These are phyloP conservation scores for Neopipo cinnamomea DNA, from an alignment of 2,113 vertebrate genomes.

Conservation along the genomic window DNA sequence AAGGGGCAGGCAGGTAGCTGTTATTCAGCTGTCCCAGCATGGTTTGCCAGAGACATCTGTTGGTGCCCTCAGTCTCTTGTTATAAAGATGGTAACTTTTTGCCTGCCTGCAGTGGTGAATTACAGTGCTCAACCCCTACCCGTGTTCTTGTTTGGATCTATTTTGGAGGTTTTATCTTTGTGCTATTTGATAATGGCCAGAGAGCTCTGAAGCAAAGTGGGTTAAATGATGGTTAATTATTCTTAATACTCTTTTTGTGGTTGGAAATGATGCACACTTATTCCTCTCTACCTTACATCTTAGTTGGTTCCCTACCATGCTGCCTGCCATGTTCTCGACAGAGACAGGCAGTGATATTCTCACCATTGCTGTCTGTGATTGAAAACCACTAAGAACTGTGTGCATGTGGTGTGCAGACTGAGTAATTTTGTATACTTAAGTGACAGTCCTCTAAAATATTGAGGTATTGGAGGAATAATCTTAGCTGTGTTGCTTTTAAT, in stretches of 20 bases:
- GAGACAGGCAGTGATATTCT: background rate
- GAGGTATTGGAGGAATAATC: background rate
- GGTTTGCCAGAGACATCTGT: conserved; percentile 23
- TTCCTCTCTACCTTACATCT: background rate
- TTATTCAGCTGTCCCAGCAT: conserved; percentile 21
- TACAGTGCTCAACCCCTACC: background rate
- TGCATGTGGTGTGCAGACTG: background rate
- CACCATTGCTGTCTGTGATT: background rate
- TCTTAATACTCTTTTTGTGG: background rate
- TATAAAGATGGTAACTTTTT: conserved; percentile 39
- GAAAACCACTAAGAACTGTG: background rate
- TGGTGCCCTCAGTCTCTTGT: background rate
- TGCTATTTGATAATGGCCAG: background rate
- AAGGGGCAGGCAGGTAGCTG: background rate
- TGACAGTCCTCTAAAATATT: background rate
- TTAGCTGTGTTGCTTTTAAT: background rate
- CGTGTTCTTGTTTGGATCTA: conserved; percentile 2
- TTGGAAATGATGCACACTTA: background rate
- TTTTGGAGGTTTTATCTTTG: background rate
- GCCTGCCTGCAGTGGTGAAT: conserved; percentile 35
- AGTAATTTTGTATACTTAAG: background rate
- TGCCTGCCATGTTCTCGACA: background rate
- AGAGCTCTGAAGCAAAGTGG: background rate
- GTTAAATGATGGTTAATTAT: conserved; percentile 13
- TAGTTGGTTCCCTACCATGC: background rate